Evolutionary conservation across 2,888 invertebrate species (phyloP).

Genomic region (Noctua fimbriata): DNA sequence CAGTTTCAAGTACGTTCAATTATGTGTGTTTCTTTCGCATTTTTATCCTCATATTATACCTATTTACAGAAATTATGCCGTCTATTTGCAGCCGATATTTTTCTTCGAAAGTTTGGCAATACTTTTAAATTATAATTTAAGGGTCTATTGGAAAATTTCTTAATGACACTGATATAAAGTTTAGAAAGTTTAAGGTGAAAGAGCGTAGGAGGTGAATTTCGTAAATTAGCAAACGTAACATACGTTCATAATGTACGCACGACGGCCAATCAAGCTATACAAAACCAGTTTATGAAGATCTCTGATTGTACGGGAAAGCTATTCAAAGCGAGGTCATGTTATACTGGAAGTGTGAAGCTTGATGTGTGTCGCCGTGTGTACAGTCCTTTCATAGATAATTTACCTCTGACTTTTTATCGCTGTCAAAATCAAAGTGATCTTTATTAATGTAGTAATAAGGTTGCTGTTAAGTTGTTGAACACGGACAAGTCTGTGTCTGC

Average conservation of each 20-base stretch:
- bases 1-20: not conserved
- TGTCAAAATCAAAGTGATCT: not conserved
- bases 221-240: not conserved
- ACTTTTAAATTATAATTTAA: not conserved
- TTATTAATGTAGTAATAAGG: not conserved
- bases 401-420: not conserved
- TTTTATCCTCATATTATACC: not conserved
- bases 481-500: not conserved
- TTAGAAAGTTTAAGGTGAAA: not conserved
- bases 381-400: not conserved
- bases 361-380: too few species aligned
- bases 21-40: not conserved
- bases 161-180: not conserved
- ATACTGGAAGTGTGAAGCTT: too few species aligned
- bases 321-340: too few species aligned
- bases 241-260: not conserved
- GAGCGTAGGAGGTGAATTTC: not conserved
- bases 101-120: not conserved
- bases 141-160: not conserved
- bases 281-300: too few species aligned
- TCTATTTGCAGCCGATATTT: constrained; percentile 2
- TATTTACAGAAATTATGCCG: not conserved
- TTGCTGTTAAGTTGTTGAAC: not conserved
- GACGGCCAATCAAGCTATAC: too few species aligned
- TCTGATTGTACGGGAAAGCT: too few species aligned